Base-by-base conservation (phyloP, 2,888 invertebrate genomes). In the Caenorhabditis sp. region DNA sequence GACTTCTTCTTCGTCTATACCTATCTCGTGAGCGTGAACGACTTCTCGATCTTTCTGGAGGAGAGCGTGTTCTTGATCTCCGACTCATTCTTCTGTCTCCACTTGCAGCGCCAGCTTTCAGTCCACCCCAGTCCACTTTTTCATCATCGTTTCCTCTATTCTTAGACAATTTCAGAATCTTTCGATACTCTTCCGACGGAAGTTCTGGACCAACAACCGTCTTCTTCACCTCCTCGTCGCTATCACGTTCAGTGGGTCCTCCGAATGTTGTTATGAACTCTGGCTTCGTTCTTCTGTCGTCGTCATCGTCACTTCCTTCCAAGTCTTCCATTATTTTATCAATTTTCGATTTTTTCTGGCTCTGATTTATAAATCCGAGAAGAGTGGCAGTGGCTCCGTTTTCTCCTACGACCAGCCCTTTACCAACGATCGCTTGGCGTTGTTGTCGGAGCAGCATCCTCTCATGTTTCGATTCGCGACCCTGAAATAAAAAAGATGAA, bases 401-500 rank as follows among this genome's bases (percentile, higher is more conserved):
- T n/a, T 74, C 67, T 35, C 81, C 82, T 44, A 86, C 85, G n/a
- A 81, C 70, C 32, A 60, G 55, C 26, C 83, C 85, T 47, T 85
- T 87, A 20, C 86, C 85, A 24, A 86, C 80, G 26, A 90, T 88
- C 61, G 85, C 70, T 13, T 85, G 85, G 8, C 90, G 78, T 69
- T 88, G 85, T 60, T 83, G 69, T 61, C 88, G 89, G 28, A 90
- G 84, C 24, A 86, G 55, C 58, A 86, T 80, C 40, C 90, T 76
- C 37, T 90, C 90, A 18, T 85, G 84, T 61, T 89, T 90, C 8
- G 87, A 87, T 18, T 89, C 87, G 40, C 87, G 81, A 20, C 90
- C 90, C 90, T 90, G 76, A 80, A 88, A 26, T n/a, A n/a, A n/a
- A n/a, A n/a, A n/a, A n/a, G n/a, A n/a, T n/a, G n/a, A n/a, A n/a